Conservation (phyloP, 2,113 vertebrate genomes). For the Cygnus buccinator region DNA sequence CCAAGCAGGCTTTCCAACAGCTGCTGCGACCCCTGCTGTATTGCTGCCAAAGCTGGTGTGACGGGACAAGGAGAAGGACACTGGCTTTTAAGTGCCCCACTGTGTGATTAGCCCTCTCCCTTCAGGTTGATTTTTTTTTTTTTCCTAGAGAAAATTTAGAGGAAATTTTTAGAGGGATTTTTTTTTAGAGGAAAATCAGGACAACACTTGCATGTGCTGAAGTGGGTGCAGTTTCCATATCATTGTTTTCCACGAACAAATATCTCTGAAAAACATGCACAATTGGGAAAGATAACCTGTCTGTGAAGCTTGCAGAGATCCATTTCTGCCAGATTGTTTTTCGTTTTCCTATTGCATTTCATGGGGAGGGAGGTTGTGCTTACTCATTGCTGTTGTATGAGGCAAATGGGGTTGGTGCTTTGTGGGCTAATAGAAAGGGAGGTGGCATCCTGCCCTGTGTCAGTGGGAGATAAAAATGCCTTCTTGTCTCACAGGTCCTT, state of each 20-base stretch:
- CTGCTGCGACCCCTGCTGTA: constrained; percentile 21
- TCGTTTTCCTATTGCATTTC: background rate
- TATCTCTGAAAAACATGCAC: background rate
- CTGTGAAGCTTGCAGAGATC: background rate
- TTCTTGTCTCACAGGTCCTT: background rate
- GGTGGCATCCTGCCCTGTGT: background rate
- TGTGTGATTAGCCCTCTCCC: background rate
- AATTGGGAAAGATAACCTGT: background rate
- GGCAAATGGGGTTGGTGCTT: background rate
- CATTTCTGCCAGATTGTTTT: background rate
- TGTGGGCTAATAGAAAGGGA: background rate
- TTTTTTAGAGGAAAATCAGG: background rate
- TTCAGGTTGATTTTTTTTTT: background rate
- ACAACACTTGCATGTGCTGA: background rate
- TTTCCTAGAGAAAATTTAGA: too few species aligned
- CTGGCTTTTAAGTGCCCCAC: background rate
- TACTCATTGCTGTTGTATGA: background rate
- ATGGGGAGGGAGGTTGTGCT: background rate
- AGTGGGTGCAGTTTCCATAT: background rate
- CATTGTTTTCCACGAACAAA: background rate
- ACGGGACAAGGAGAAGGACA: background rate
- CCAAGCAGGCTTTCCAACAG: background rate
- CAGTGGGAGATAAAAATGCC: background rate
- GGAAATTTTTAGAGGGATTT: too few species aligned
- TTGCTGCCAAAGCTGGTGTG: background rate